phyloP scores from a whole-genome alignment of 2,888 invertebrate species.

The Polyommatus iphigenia region DNA sequence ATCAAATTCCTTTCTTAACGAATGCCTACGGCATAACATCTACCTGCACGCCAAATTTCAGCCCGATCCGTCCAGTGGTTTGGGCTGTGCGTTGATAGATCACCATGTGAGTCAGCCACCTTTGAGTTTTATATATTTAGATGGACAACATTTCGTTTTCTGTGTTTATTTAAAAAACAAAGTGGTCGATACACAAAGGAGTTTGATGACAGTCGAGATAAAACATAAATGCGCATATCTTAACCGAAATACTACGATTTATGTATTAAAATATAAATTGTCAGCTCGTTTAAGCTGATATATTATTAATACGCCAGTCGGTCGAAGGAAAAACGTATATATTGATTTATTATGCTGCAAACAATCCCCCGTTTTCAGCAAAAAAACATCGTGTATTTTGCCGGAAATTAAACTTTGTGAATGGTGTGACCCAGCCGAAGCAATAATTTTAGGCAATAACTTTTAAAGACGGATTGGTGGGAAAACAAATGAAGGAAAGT shows the following conservation, averaged over 20 bases:
- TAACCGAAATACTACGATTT: not conserved
- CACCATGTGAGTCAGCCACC: not conserved
- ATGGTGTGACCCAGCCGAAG: slow-evolving; percentile 30
- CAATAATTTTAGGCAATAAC: slow-evolving; percentile 32
- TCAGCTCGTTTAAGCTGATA: slow-evolving; percentile 1
- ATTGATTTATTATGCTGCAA: slow-evolving; percentile 34
- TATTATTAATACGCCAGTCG: slow-evolving; percentile 28
- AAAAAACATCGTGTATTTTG: slow-evolving; percentile 33
- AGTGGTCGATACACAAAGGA: not conserved
- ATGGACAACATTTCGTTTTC: not conserved
- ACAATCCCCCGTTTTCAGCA: slow-evolving; percentile 27
- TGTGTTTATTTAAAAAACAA: not conserved
- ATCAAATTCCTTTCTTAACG: too few relatives aligned
- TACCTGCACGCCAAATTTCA: too few relatives aligned
- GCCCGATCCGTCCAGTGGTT: too few relatives aligned
- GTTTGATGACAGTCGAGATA: not conserved
- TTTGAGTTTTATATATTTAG: too few relatives aligned
- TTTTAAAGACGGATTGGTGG: slow-evolving; percentile 30
- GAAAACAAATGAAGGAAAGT: slow-evolving; percentile 5
- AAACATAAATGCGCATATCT: not conserved
- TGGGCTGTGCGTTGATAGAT: too few relatives aligned
- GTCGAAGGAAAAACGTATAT: slow-evolving; percentile 28
- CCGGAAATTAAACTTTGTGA: slow-evolving; percentile 34
- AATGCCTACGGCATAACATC: too few relatives aligned
- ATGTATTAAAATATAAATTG: slow-evolving; percentile 19